Percentiles rank a stretch among this genome's conserved stretches.
phyloP scores from a whole-genome alignment of 2,797 vertebrate species.

The Pteronotus mesoamericanus region DNA sequence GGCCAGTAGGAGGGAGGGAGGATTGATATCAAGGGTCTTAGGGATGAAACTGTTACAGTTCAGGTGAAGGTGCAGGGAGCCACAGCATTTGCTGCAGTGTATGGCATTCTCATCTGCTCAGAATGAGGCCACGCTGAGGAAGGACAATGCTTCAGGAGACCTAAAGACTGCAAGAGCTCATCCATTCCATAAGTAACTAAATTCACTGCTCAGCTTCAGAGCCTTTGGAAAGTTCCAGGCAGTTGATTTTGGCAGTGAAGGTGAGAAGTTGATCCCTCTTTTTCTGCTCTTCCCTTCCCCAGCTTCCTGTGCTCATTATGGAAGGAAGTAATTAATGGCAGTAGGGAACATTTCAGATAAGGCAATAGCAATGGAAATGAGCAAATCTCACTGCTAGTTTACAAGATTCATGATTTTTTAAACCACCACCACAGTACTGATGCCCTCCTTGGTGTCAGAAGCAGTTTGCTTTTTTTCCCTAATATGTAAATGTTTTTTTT shows the following conservation, averaged over 20 bases:
- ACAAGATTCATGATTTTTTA: background rate
- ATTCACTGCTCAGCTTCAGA: background rate
- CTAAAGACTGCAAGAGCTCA: background rate
- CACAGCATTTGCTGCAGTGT: background rate
- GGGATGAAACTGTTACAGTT: background rate
- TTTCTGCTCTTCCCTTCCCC: background rate
- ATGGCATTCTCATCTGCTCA: background rate
- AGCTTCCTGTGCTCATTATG: slow-evolving; percentile 9
- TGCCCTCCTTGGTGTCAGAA: background rate
- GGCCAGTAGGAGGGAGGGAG: background rate
- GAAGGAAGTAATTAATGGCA: slow-evolving; percentile 17
- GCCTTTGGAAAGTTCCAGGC: slow-evolving; percentile 34
- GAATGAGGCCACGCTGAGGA: background rate
- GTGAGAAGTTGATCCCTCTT: background rate
- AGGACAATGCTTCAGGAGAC: background rate
- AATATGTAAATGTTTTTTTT: background rate
- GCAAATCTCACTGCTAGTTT: background rate
- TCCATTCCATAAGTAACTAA: background rate
- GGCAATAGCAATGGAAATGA: background rate
- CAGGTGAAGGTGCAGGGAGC: background rate
- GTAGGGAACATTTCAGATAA: background rate
- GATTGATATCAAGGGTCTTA: background rate
- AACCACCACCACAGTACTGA: background rate
- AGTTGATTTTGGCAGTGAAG: background rate
- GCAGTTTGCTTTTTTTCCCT: background rate